Percentiles rank a stretch among this genome's conserved stretches.
Conservation (phyloP, 2,113 vertebrate genomes). For the Capricornis sumatraensis region DNA sequence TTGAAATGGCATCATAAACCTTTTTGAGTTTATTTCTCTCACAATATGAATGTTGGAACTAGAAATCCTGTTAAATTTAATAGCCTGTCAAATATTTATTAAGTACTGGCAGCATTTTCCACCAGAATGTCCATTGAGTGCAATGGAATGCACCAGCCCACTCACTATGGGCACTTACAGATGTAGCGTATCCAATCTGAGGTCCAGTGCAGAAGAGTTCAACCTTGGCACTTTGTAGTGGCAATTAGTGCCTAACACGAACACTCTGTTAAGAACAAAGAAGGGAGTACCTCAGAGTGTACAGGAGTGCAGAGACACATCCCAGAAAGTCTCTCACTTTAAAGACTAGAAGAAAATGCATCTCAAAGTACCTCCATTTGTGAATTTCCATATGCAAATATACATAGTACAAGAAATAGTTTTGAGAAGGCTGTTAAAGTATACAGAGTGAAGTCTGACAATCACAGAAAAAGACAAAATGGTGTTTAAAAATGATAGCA, state of each 20-base stretch:
- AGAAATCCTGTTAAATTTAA: constrained; percentile 30
- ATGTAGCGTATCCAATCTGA: background rate
- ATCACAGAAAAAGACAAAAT: background rate
- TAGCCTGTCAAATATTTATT: constrained; percentile 53
- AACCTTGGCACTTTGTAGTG: constrained; percentile 26
- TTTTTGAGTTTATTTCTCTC: constrained; percentile 30
- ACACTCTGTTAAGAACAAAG: background rate
- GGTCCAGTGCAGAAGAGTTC: background rate
- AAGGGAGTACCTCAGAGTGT: background rate
- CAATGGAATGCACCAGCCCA: background rate
- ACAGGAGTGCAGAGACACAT: background rate
- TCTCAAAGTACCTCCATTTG: background rate
- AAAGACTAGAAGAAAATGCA: background rate
- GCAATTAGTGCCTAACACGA: background rate
- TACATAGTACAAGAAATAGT: background rate
- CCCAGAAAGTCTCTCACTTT: background rate
- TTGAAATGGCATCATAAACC: constrained; percentile 11
- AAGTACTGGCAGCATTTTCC: constrained; percentile 32
- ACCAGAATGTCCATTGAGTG: background rate
- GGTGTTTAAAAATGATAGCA: background rate
- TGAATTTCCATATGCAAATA: background rate
- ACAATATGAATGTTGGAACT: constrained; percentile 11
- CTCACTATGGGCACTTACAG: background rate
- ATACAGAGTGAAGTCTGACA: background rate
- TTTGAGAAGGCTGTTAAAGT: background rate